Evolutionary conservation across 2,888 invertebrate species (phyloP).

Genomic region (Pocota personata): DNA sequence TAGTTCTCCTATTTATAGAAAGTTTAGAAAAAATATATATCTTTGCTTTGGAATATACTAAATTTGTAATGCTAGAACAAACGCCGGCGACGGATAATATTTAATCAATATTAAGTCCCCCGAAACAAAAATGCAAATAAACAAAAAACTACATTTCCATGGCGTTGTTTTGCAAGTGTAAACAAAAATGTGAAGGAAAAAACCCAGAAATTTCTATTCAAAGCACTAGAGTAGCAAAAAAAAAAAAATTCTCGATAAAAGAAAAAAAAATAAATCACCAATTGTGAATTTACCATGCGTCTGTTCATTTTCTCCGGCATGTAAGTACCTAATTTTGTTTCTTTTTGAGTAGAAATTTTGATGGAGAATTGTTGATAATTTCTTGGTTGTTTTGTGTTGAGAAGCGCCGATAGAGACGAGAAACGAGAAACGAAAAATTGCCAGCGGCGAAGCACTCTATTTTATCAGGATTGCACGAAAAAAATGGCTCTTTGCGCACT

Average conservation of each 20-base stretch:
- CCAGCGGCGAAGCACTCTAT: not conserved
- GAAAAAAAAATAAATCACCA: constrained; percentile 3
- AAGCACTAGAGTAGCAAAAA: not conserved
- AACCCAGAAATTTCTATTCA: not conserved
- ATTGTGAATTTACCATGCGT: constrained; percentile 68
- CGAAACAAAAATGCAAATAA: constrained; percentile 34
- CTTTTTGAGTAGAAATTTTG: not conserved
- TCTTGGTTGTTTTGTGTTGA: not conserved
- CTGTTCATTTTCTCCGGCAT: constrained; percentile 72
- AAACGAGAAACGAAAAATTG: no score
- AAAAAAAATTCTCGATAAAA: not conserved
- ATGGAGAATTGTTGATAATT: not conserved
- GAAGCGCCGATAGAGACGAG: not conserved
- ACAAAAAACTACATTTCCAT: constrained; percentile 30
- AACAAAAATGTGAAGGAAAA: constrained; percentile 30
- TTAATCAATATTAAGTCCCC: constrained; percentile 48
- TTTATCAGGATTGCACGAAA: constrained; percentile 41
- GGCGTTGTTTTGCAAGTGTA: constrained; percentile 35
- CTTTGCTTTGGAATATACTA: not conserved
- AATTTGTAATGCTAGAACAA: not conserved
- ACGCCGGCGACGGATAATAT: constrained; percentile 17
- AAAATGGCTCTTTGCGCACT: constrained; percentile 54
- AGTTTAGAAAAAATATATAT: not conserved
- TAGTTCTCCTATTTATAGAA: constrained; percentile 26
- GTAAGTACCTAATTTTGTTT: constrained; percentile 42